Evolutionary conservation across 2,888 invertebrate genomes (phyloP), one percentile per base, ranked within the genome.

Genomic region (Mythimna loreyi): DNA sequence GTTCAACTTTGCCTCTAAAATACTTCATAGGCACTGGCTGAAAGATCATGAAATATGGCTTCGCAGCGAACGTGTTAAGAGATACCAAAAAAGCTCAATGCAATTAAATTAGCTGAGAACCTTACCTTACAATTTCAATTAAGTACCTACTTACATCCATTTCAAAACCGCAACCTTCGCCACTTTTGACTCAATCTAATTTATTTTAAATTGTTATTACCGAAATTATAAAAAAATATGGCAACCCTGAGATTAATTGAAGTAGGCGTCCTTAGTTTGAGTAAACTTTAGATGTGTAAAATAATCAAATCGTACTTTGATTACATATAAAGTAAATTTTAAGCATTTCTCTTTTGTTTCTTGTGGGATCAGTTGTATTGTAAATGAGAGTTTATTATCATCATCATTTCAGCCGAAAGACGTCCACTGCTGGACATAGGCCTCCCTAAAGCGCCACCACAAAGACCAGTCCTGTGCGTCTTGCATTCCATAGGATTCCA

Each of bases 171-270:
- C 81, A 81, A 49, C 30, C 62, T 53, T 36, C 45, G 3, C n/a
- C 56, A 47, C 0, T 57, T 64, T 47, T 25, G 65, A 59, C 28
- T 49, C 21, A 62, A 45, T 25, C 56, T 60, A 64, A 81, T 81
- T 81, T 81, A 71, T 71, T 61, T 77, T 62, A 47, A 81, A 72
- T n/a, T 70, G 72, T 75, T 67, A 83, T 78, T 71, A 70, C 57
- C 57, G 40, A 73, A 69, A 76, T 73, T 79, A 67, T 64, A 61
- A 36, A 36, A 55, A 47, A 61, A n/a, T 50, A 79, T 75, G 69
- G 23, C 59, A 79, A 11, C 75, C 72, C 79, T 72, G 65, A 63
- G 67, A 67, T 62, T 72, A 59, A 79, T 82, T 60, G 49, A 59
- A 71, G 61, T 65, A 49, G 61, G 56, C 82, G 57, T 67, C 57